Base-by-base conservation (phyloP, 2,888 invertebrate genomes). In the Limnephilus lunatus region DNA sequence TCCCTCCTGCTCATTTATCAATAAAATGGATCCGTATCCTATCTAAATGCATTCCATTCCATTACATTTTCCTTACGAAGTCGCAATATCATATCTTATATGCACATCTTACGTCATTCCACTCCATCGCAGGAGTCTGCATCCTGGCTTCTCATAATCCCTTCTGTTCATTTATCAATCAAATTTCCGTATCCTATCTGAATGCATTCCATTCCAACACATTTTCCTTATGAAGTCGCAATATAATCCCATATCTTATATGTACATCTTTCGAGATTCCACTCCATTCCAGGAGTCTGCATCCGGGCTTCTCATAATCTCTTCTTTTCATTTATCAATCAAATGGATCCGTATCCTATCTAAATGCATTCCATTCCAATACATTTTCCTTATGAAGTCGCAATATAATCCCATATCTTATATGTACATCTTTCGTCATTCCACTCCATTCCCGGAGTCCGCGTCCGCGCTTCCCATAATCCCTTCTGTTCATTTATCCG, bases 401-500 rank as follows among this genome's bases (percentile, higher is more conserved):
- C 19, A 68, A 68, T 68, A 68, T 25, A 68, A 68, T 68, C 53
- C 53, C 25, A 68, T 68, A 68, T 68, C 53, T 68, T 68, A 68
- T 68, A 48, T 48, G 48, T 48, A 68, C 53, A 68, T 68, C 53
- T 68, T 19, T 89, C 89, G 35, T 81, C 89, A 81, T 81, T 89
- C 32, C 93, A 95, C 95, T 96, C 95, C 95, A 96, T 96, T 95
- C 25, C 88, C 87, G 53, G 87, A 25, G 31, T 88, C 87, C 68
- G 87, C 15, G 31, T 25, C 88, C 68, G 68, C 80, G 80, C 88
- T 68, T 19, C 53, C 53, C 53, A n/a, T 88, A 88, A 88, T 88
- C 88, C 35, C 80, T 31, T 68, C 88, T 15, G 88, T 96, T 95
- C 96, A 96, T 96, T 96, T 96, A 96, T 96, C 96, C 88, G 68